Base-by-base conservation (phyloP, 2,888 invertebrate genomes). In the Drosophila diplacantha region DNA sequence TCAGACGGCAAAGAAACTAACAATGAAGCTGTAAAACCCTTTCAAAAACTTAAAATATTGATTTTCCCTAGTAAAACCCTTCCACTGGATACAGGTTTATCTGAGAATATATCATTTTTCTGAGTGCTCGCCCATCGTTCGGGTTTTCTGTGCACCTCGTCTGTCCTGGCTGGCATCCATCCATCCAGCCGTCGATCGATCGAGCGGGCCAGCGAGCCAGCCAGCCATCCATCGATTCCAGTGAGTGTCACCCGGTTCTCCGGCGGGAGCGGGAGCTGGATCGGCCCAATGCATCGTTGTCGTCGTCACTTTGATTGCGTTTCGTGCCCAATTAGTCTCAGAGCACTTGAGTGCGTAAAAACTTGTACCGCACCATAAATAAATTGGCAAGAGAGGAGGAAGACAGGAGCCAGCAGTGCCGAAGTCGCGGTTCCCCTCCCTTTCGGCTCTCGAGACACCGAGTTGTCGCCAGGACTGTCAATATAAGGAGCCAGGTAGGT, bases 241-340 rank as follows among this genome's bases (percentile, higher is more conserved):
- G 44, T 41, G 58, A 57, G 51, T 62, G 62, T 62, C 62, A 49
- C 62, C 62, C 62, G 62, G 51, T 65, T 51, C 41, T 46, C 26
- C 44, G 26, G 52, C 38, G 24, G 46, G 29, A 50, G 54, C 34
- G 39, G 58, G 16, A 20, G 44, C 58, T 50, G 46, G 35, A 44
- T 51, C 50, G 56, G 31, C 31, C 56, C 41, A 39, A 70, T 50
- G 59, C 73, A 59, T 69, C 60, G 73, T 69, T 71, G 75, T 77
- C 80, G 80, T 80, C 81, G 84, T 84, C 80, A 75, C 81, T 83
- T 83, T 83, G 84, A 84, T 84, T 83, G 83, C 83, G 83, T 83
- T 86, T 86, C 86, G 86, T 86, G 86, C 87, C 86, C 86, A 86
- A 86, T 86, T 86, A 86, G 86, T 86, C 87, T 87, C 85, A 85